Percentiles rank a stretch among this genome's conserved stretches.
Evolutionary conservation across 2,113 vertebrate genomes (phyloP).

Genomic region (Ochotona princeps): DNA sequence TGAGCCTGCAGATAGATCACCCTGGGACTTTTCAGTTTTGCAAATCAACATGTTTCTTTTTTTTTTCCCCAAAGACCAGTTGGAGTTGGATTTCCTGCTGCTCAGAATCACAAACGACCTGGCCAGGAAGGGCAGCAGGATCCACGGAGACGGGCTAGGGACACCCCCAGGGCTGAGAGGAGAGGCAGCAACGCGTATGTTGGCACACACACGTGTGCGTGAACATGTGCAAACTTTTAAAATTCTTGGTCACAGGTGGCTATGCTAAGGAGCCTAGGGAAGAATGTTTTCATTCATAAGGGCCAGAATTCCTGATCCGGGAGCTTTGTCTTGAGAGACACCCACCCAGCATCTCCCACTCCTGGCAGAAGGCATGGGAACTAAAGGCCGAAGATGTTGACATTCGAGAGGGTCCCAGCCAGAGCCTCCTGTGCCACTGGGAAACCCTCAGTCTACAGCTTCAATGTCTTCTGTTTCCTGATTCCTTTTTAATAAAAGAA

Average conservation of each 20-base stretch:
- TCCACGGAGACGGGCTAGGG: neutral
- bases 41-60: neutral
- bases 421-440: neutral
- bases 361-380: neutral
- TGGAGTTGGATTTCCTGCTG: neutral
- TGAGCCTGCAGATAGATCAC: conserved; percentile 3
- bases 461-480: neutral
- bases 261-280: neutral
- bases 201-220: neutral
- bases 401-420: neutral
- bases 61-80: neutral
- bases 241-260: neutral
- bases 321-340: neutral
- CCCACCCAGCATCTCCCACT: no score
- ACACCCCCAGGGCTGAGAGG: neutral
- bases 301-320: neutral
- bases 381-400: neutral
- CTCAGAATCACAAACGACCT: neutral
- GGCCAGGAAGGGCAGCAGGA: neutral
- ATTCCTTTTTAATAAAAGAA: no score
- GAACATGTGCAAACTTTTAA: neutral
- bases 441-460: neutral
- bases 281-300: neutral
- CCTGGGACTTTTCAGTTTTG: neutral
- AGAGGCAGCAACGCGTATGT: neutral